Percentiles rank a stretch among this genome's conserved stretches.
phyloP scores from a whole-genome alignment of 2,888 invertebrate species.

The Cerceris ruficornis region DNA sequence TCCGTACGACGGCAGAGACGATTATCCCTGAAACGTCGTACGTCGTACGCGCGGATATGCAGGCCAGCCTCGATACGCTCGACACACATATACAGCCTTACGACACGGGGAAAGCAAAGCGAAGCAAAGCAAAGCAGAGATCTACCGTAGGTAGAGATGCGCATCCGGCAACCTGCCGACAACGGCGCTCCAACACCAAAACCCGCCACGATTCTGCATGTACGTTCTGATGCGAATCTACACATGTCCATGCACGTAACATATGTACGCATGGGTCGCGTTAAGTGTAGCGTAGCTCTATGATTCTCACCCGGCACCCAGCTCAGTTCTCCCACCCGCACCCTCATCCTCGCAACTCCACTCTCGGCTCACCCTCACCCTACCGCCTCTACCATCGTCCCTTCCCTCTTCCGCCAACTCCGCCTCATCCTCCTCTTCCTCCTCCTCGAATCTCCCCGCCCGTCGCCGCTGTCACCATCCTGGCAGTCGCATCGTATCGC shows the following conservation, averaged over 20 bases:
- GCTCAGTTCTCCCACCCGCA: slow-evolving; percentile 49
- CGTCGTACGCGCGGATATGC: slow-evolving; percentile 12
- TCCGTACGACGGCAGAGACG: slow-evolving; percentile 43
- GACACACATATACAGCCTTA: neutral
- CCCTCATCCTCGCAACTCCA: slow-evolving; percentile 43
- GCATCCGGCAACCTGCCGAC: slow-evolving; percentile 69
- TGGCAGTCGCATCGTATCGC: slow-evolving; percentile 79
- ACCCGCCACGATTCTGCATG: slow-evolving; percentile 30
- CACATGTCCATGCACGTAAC: slow-evolving; percentile 48
- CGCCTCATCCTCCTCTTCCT: slow-evolving; percentile 39
- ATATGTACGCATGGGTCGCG: slow-evolving; percentile 69
- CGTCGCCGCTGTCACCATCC: slow-evolving; percentile 65
- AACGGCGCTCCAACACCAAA: slow-evolving; percentile 64
- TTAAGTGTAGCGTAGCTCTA: slow-evolving; percentile 76
- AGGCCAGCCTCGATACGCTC: slow-evolving; percentile 26
- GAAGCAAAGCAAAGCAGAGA: slow-evolving; percentile 25
- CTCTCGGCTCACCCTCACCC: slow-evolving; percentile 33
- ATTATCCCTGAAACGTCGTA: slow-evolving; percentile 54
- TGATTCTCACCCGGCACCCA: slow-evolving; percentile 72
- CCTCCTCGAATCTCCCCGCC: slow-evolving; percentile 45
- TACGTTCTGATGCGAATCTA: slow-evolving; percentile 29
- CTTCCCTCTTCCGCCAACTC: slow-evolving; percentile 37
- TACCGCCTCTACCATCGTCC: slow-evolving; percentile 14
- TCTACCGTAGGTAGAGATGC: slow-evolving; percentile 56
- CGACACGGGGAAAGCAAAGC: neutral